These are phyloP conservation scores for Delia radicum DNA, from an alignment of 1,140 invertebrate genomes.

Conservation along the genomic window DNA sequence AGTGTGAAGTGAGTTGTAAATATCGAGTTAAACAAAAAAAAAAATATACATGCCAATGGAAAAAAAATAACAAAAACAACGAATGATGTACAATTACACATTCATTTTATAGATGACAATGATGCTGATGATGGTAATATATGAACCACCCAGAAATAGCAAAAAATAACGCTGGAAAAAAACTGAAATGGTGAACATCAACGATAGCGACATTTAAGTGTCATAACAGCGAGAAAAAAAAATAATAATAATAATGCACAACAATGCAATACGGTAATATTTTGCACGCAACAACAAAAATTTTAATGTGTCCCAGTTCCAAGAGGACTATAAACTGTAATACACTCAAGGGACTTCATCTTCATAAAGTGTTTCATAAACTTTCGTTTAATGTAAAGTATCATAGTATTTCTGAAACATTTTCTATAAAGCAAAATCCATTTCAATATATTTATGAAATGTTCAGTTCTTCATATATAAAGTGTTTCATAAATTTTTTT, in stretches of 20 bases:
- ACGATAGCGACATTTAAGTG: slow-evolving; percentile 22
- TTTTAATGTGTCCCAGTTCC: no score
- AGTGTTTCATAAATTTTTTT: no score
- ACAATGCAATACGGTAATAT: slow-evolving; percentile 15
- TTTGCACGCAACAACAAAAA: not conserved
- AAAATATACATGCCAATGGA: not conserved
- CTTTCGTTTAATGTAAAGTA: no score
- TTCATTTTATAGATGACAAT: not conserved
- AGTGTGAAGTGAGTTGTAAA: slow-evolving; percentile 24
- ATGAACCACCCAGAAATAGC: not conserved
- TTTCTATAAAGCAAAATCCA: no score
- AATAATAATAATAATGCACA: slow-evolving; percentile 21
- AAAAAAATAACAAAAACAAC: not conserved
- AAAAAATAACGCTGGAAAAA: not conserved
- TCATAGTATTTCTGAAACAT: no score
- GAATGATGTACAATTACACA: not conserved
- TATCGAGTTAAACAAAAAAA: not conserved
- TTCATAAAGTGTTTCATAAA: no score
- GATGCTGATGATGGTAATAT: not conserved
- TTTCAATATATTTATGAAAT: no score
- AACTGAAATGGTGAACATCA: slow-evolving; percentile 12
- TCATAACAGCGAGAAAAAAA: slow-evolving; percentile 5
- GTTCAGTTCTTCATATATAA: no score
- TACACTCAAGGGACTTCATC: no score
- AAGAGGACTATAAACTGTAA: no score